Conservation (phyloP, 2,888 invertebrate genomes). For the Horisme vitalbata region DNA sequence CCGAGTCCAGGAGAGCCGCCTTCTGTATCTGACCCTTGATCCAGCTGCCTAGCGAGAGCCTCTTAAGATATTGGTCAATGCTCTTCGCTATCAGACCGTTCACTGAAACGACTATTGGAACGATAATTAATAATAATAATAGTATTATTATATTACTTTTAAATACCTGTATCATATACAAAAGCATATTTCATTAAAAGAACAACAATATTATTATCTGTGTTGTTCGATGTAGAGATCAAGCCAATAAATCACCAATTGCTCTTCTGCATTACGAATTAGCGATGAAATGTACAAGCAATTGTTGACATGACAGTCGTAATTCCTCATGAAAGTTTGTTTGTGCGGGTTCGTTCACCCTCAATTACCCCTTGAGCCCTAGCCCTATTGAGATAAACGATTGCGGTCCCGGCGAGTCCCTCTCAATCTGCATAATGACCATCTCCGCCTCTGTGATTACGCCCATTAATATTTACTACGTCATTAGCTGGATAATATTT, state of each 20-base stretch:
- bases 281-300: conserved; percentile 32
- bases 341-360: conserved; percentile 58
- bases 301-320: conserved; percentile 47
- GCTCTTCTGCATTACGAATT: conserved; percentile 17
- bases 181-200: no score
- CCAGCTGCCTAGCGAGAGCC: no score
- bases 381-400: conserved; percentile 66
- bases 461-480: conserved; percentile 58
- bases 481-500: conserved; percentile 50
- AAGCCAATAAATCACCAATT: conserved; percentile 12
- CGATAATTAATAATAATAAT: no score
- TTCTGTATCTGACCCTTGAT: no score
- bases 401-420: conserved; percentile 46
- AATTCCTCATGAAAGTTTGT: conserved; percentile 56
- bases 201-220: background rate
- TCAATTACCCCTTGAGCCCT: conserved; percentile 65
- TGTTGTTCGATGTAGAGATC: background rate
- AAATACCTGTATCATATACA: no score
- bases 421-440: conserved; percentile 65
- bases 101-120: no score
- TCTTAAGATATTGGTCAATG: no score
- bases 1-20: no score
- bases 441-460: conserved; percentile 54
- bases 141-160: no score
- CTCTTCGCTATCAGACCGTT: no score